phyloP scores from a whole-genome alignment of 2,888 invertebrate species.

The Serripes groenlandicus region DNA sequence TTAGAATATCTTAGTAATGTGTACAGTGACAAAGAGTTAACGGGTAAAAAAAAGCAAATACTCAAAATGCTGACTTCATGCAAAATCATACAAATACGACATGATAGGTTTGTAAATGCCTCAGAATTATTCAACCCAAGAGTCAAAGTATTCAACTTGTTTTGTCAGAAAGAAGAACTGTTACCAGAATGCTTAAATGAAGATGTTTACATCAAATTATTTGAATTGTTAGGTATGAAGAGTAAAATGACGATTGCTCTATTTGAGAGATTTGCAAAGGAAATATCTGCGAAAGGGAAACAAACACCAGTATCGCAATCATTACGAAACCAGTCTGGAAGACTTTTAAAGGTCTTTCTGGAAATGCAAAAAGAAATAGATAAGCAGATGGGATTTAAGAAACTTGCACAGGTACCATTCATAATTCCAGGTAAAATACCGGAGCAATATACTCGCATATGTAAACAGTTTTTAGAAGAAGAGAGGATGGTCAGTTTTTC shows the following conservation, averaged over 20 bases:
- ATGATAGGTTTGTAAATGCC: slow-evolving; percentile 41
- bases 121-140: slow-evolving; percentile 72
- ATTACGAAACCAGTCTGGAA: slow-evolving; percentile 22
- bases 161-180: slow-evolving; percentile 68
- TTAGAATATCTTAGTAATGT: slow-evolving; percentile 46
- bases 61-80: background rate
- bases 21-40: background rate
- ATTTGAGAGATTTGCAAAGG: slow-evolving; percentile 56
- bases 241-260: slow-evolving; percentile 39
- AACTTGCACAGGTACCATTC: slow-evolving; percentile 1
- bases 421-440: background rate
- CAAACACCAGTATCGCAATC: slow-evolving; percentile 19
- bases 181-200: slow-evolving; percentile 53
- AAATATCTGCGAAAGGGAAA: slow-evolving; percentile 34
- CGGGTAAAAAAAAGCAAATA: background rate
- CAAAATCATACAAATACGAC: slow-evolving; percentile 5
- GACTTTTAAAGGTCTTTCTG: slow-evolving; percentile 44
- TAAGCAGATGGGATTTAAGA: background rate
- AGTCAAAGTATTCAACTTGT: slow-evolving; percentile 65
- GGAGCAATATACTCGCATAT: background rate
- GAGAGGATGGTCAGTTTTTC: slow-evolving; percentile 16
- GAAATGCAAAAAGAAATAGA: background rate
- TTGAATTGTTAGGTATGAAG: slow-evolving; percentile 53
- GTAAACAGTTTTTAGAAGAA: background rate
- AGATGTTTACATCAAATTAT: slow-evolving; percentile 11